Evolutionary conservation across 1,140 invertebrate genomes (phyloP), one percentile per base, ranked within the genome.

Genomic region (Pollicipes pollicipes): DNA sequence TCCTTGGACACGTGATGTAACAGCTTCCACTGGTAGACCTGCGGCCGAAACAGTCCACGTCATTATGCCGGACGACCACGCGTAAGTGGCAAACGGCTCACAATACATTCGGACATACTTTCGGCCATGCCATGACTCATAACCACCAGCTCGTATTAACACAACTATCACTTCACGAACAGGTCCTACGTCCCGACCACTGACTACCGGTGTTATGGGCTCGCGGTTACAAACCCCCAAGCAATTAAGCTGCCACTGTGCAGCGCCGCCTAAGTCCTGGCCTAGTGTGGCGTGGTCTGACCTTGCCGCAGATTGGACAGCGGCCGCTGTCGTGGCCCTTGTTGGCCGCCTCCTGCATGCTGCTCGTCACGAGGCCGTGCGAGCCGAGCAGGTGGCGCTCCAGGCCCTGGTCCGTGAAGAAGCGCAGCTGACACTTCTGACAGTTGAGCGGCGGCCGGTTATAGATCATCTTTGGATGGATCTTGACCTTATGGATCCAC

Each of bases 401-500:
- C 37, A 95, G 79, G 28, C 93, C 93, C 83, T 94, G 88, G 82
- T 89, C 88, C 35, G 88, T 89, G 77, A 89, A 89, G 79, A 89
- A 89, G 70, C 88, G 80, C 79, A 93, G 95, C 81, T 95, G 90
- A 84, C 94, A 97, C 79, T 96, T 95, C 79, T 95, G 92, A 80
- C 93, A 97, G 79, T 95, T 96, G 70, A 97, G 82, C 37, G 93
- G 93, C 72, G 93, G 92, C 80, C 91, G 83, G 80, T 93, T 94
- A 78, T 93, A 91, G 73, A 95, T 93, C 92, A 95, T 95, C 81
- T 95, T 95, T 73, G 91, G 92, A 83, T 95, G 92, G 77, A 95
- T 95, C 82, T 95, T 95, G 69, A 95, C 91, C 85, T 95, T 94
- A 78, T 95, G 93, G 77, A 94, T 93, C 90, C 91, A 94, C 76